Evolutionary conservation across 2,888 invertebrate genomes (phyloP).

Genomic region (Escarpia spicata): DNA sequence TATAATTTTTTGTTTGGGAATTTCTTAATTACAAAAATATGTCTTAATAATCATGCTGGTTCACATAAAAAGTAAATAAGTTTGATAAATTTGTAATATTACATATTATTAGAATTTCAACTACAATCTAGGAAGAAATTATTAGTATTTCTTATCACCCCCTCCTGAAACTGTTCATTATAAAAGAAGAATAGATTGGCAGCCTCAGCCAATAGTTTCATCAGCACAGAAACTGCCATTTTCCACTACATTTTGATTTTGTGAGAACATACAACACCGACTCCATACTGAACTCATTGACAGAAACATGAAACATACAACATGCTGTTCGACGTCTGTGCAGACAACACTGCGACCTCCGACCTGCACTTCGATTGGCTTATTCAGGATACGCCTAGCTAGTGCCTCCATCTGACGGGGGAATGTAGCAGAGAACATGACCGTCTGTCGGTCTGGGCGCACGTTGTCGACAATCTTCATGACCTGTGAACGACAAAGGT

Average conservation of each 20-base stretch:
- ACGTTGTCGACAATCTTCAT: slow-evolving; percentile 98
- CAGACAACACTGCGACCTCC: slow-evolving; percentile 97
- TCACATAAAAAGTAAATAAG: no score
- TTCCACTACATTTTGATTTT: neutral
- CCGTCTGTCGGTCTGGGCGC: slow-evolving; percentile 95
- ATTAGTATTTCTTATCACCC: no score
- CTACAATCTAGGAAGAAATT: no score
- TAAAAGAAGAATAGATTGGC: no score
- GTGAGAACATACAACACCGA: neutral
- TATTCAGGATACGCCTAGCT: slow-evolving; percentile 89
- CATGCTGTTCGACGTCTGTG: slow-evolving; percentile 96
- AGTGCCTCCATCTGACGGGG: slow-evolving; percentile 99
- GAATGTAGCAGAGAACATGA: slow-evolving; percentile 99
- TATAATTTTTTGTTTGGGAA: no score
- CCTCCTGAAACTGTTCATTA: no score
- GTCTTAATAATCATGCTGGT: no score
- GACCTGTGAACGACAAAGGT: slow-evolving; percentile 90
- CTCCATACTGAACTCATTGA: slow-evolving; percentile 39
- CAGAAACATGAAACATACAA: slow-evolving; percentile 68
- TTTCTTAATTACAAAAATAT: no score
- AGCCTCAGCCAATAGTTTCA: neutral
- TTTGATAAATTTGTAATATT: no score
- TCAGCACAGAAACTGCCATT: neutral
- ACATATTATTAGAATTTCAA: no score
- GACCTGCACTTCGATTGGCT: slow-evolving; percentile 91